Evolutionary conservation across 2,888 invertebrate genomes (phyloP).

Genomic region (Lymantria monacha): DNA sequence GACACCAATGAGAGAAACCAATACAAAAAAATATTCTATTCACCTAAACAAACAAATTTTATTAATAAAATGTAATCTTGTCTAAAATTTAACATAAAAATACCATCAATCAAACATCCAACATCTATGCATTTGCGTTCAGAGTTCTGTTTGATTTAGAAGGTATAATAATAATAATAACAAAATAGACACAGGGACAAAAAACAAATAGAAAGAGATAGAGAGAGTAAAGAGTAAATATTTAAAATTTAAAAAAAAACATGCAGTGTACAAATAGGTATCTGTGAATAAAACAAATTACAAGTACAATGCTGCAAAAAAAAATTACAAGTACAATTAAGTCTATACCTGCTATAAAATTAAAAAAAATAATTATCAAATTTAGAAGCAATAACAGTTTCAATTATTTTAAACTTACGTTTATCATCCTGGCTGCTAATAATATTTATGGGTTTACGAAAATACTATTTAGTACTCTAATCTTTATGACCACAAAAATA

Average conservation of each 20-base stretch:
- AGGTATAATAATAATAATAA: too few relatives aligned
- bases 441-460: constrained; percentile 15
- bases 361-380: not conserved
- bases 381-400: not conserved
- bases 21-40: too few relatives aligned
- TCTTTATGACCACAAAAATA: not conserved
- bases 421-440: constrained; percentile 54
- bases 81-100: too few relatives aligned
- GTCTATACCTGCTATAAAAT: constrained; percentile 20
- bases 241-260: not conserved
- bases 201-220: too few relatives aligned
- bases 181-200: too few relatives aligned
- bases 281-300: constrained; percentile 11
- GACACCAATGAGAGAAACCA: too few relatives aligned
- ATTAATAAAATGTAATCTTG: too few relatives aligned
- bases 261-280: not conserved
- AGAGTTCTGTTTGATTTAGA: too few relatives aligned
- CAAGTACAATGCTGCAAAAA: not conserved
- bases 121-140: too few relatives aligned
- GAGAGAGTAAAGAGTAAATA: too few relatives aligned
- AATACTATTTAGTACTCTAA: not conserved
- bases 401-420: constrained; percentile 51
- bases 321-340: not conserved
- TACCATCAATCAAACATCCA: too few relatives aligned
- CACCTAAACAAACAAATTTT: too few relatives aligned